Base-by-base conservation (phyloP, 2,797 vertebrate species). In the Semaprochilodus insignis region DNA sequence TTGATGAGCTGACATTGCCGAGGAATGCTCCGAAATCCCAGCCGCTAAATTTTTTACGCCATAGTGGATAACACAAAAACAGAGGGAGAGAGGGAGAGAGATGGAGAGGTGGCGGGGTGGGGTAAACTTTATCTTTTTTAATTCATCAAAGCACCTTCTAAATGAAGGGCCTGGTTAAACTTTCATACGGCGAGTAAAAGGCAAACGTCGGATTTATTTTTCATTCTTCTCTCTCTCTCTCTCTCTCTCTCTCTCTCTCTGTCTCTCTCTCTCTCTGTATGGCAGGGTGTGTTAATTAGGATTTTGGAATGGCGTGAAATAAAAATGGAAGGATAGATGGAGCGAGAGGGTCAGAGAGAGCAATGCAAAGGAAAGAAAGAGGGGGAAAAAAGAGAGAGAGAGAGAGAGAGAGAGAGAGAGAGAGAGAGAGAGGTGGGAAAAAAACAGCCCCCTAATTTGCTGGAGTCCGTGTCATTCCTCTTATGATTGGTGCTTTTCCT, bases 121-220 rank as follows among this genome's bases (percentile, higher is more conserved):
- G 74, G 86, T 80, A 81, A 87, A 88, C 78, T 83, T 79, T 82
- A 77, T 83, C 74, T 71, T 88, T 81, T 85, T 88, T 88, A 86
- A 89, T 89, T 89, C 82, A 87, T 89, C 88, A 89, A 89, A 88
- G 88, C 34, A 69, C 21, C 77, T 55, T 85, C 34, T 87, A 89
- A 87, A 90, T 87, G 88, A 88, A 78, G 79, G 59, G 71, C 34
- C 54, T 17, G 52, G 83, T 88, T 86, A 89, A 90, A 89, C 85
- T 88, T 90, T 90, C 55, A 90, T 89, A 70, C 70, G 34, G 19
- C 44, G 25, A 27, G 81, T 86, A 87, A 62, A 78, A 54, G 72
- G 34, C 67, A 83, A 72, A 72, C 79, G 74, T 44, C 27, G 67
- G 67, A 81, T 23, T 59, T 54, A n/a, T n/a, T 65, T 81, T 78